phyloP scores from a whole-genome alignment of 2,113 vertebrate species.

The Anhinga anhinga region DNA sequence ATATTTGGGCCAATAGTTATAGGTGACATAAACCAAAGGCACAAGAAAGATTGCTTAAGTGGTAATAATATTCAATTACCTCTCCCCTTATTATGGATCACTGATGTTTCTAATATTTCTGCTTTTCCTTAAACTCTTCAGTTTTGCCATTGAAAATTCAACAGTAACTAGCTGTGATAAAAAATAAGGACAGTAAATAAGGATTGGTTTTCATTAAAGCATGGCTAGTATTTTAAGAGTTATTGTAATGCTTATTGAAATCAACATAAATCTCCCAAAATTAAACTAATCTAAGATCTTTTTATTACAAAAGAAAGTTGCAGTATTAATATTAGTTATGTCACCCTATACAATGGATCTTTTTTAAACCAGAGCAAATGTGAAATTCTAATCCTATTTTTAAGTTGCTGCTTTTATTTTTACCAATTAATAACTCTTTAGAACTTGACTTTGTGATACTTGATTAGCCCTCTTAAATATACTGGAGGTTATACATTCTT shows the following conservation, averaged over 20 bases:
- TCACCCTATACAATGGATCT: background rate
- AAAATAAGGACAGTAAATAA: background rate
- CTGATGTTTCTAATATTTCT: background rate
- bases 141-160: background rate
- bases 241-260: background rate
- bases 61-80: background rate
- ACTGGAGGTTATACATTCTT: conserved; percentile 3
- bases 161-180: background rate
- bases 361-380: background rate
- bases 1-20: background rate
- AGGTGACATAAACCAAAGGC: background rate
- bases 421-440: conserved; percentile 11
- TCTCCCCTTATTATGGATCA: background rate
- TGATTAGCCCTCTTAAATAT: conserved; percentile 22
- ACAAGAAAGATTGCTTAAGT: background rate
- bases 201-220: background rate
- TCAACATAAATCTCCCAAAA: background rate
- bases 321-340: background rate
- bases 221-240: background rate
- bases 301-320: background rate
- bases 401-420: background rate
- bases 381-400: background rate
- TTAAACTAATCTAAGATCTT: background rate
- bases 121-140: background rate
- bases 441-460: conserved; percentile 7